Evolutionary conservation across 1,140 invertebrate genomes (phyloP), one percentile per base, ranked within the genome.

Genomic region (Heliconius nattereri): DNA sequence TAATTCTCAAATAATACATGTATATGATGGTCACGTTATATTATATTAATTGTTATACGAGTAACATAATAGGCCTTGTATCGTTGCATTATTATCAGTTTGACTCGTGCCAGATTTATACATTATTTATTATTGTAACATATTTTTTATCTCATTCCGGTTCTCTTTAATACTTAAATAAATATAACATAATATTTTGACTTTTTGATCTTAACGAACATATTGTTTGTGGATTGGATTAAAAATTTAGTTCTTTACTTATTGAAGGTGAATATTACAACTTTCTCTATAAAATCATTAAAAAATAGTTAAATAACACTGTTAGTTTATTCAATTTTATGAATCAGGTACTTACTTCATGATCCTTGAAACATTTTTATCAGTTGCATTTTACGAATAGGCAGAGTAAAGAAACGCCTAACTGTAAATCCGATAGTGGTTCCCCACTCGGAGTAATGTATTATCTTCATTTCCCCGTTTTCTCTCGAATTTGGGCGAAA

Each of bases 71-170:
- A 66, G 16, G 60, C 13, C 16, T 7, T 66, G 40, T 57, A 60
- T 60, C n/a, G 26, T n/a, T 66, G 26, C 60, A 29, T 66, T 66
- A 26, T 66, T 66, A 66, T 66, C 60, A 66, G 26, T 23, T 23
- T 26, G 60, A 66, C 60, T 66, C 60, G 60, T 66, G 60, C 60
- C 60, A 66, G 60, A 66, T 26, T 66, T 66, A 66, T 29, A 66
- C 26, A 26, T 60, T 23, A 45, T 45, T 13, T 45, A 5, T 29
- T 66, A 20, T 57, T 9, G n/a, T 29, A n/a, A 29, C 13, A 66
- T 66, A 26, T 29, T 66, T 35, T 26, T 26, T 66, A 66, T 66
- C 60, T 66, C 23, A 66, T 66, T 66, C 60, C 60, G 60, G 60
- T 66, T 66, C 60, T 29, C 60, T 66, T 66, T 66, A 66, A 66